phyloP scores from a whole-genome alignment of 2,888 invertebrate genomes.

The Nasonovia ribisnigri region DNA sequence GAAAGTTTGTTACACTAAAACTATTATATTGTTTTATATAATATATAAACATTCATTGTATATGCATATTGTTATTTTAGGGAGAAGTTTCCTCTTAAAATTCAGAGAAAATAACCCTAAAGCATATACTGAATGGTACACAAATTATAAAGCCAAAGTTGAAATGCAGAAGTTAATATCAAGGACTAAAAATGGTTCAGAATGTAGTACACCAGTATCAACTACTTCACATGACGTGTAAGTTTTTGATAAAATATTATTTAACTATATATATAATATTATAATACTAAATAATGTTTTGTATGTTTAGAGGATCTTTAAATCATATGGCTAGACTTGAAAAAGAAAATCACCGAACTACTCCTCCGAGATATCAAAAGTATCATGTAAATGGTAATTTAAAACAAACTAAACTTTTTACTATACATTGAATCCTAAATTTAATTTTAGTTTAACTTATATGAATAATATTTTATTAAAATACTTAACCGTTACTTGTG shows the following conservation, averaged over 20 bases:
- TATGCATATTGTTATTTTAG: constrained; percentile 37
- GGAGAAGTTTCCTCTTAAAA: constrained; percentile 46
- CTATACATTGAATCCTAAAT: not conserved
- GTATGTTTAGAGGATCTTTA: constrained; percentile 42
- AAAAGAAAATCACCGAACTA: constrained; percentile 61
- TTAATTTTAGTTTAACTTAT: not conserved
- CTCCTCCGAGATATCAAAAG: constrained; percentile 59
- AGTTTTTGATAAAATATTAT: constrained; percentile 10
- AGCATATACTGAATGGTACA: constrained; percentile 83
- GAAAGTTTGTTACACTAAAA: constrained; percentile 33
- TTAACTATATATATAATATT: not conserved
- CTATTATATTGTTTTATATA: not conserved
- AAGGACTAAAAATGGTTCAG: constrained; percentile 59
- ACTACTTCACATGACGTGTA: constrained; percentile 57
- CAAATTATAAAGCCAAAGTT: constrained; percentile 73
- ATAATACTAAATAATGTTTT: not conserved
- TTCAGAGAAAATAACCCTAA: constrained; percentile 76
- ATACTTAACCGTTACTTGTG: not conserved
- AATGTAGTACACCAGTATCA: constrained; percentile 56
- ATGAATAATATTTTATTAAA: not conserved
- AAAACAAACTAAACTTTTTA: not conserved
- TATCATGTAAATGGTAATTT: constrained; percentile 62
- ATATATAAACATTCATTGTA: not conserved
- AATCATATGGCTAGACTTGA: constrained; percentile 47
- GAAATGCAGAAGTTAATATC: constrained; percentile 62